Conservation (phyloP, 2,888 invertebrate species). For the Hydropsyche betteni region DNA sequence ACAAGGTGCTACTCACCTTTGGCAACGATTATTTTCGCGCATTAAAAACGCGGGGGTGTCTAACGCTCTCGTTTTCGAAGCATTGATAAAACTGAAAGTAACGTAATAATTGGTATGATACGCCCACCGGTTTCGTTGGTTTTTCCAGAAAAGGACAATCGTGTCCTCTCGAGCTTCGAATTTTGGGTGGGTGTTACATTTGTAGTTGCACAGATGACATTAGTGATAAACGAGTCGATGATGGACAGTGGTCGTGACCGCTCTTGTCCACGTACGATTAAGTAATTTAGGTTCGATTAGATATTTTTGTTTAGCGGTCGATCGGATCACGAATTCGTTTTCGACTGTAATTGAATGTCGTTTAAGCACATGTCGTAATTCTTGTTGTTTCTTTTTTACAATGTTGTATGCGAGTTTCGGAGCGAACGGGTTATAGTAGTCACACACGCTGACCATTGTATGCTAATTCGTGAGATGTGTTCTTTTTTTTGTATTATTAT, state of each 20-base stretch:
- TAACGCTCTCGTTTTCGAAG: conserved; percentile 14
- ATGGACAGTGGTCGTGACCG: conserved; percentile 10
- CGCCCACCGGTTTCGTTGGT: conserved; percentile 2
- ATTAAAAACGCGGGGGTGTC: background rate
- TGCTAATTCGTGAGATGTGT: conserved; percentile 17
- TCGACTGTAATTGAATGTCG: conserved; percentile 6
- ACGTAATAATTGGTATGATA: background rate
- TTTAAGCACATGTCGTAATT: conserved; percentile 10
- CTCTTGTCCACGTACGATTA: background rate
- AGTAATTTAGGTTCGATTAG: background rate
- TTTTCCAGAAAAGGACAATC: conserved; percentile 14
- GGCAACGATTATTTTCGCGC: background rate
- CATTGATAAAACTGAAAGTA: conserved; percentile 24
- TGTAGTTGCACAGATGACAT: conserved; percentile 11
- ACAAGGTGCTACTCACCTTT: conserved; percentile 32
- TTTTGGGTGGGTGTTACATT: conserved; percentile 22
- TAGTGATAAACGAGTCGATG: conserved; percentile 14
- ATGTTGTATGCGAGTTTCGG: background rate
- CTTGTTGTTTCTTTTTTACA: conserved; percentile 6
- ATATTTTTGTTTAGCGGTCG: background rate
- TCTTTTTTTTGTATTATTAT: background rate
- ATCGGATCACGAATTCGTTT: conserved; percentile 1
- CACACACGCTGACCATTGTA: conserved; percentile 29
- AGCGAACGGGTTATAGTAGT: conserved; percentile 21
- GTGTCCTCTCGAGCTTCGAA: background rate